Percentiles rank a stretch among this genome's conserved stretches.
Conservation (phyloP, 2,888 invertebrate genomes). For the Cartodere bifasciata region DNA sequence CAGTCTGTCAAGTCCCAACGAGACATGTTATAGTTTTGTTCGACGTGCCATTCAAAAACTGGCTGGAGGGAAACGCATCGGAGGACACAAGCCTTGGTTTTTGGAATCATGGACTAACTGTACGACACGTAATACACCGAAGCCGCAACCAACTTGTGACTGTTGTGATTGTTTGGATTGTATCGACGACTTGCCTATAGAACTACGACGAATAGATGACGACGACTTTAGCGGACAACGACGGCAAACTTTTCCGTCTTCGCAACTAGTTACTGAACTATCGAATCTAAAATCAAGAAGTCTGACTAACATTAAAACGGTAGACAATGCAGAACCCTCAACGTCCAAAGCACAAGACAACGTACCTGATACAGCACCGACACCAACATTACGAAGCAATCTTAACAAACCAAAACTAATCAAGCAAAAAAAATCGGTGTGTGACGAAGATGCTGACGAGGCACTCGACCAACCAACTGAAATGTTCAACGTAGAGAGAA, state of each 20-base stretch:
- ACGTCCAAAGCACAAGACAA: conserved; percentile 19
- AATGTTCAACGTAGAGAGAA: conserved; percentile 1
- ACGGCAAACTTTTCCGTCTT: conserved; percentile 39
- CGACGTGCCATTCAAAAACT: conserved; percentile 73
- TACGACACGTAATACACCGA: no score
- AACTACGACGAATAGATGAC: conserved; percentile 67
- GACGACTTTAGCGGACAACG: conserved; percentile 40
- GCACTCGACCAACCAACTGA: conserved; percentile 42
- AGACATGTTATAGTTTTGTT: conserved; percentile 89
- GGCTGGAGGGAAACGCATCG: conserved; percentile 51
- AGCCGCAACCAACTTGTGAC: conserved; percentile 36
- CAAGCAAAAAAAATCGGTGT: conserved; percentile 76
- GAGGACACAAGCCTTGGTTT: conserved; percentile 52
- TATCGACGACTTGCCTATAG: conserved; percentile 73
- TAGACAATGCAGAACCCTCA: conserved; percentile 39
- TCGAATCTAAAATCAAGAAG: conserved; percentile 67
- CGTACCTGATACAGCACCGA: conserved; percentile 6
- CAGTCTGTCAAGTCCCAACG: conserved; percentile 81
- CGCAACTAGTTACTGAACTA: conserved; percentile 33
- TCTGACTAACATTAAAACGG: conserved; percentile 68
- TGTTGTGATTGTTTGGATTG: conserved; percentile 45
- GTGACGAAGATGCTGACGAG: conserved; percentile 58
- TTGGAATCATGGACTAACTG: conserved; percentile 61
- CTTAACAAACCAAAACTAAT: conserved; percentile 55
- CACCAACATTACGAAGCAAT: conserved; percentile 16